Evolutionary conservation across 2,113 vertebrate genomes (phyloP), one percentile per base, ranked within the genome.

Genomic region (Seriola dumerili): DNA sequence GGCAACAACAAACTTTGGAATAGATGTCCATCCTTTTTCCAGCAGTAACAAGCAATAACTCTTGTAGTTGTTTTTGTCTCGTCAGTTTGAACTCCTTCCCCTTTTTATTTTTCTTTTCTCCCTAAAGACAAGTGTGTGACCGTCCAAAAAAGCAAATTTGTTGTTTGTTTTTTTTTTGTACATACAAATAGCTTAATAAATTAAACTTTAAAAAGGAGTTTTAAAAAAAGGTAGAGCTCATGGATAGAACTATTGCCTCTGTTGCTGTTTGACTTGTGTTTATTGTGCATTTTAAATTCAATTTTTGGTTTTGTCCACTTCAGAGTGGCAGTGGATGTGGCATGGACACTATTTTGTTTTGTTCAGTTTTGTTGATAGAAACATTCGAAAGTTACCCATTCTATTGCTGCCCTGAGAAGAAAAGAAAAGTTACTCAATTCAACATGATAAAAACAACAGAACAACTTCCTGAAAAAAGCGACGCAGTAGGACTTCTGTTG

Each of bases 31-130:
- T 90, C 83, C 75, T 93, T 50, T 89, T 73, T 91, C 94, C 93
- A 95, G 94, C 95, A 94, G 93, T 93, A 94, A 94, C 77, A 89
- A 96, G 95, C 95, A 96, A 96, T 96, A 96, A 95, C 88, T 90
- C 84, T 58, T 84, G 36, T 90, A 72, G 75, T 85, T 11, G 32
- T 84, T 85, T 88, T 84, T 67, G 55, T 87, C 64, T 87, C 16
- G 3, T 81, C 83, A 50, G 21, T 79, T 90, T 85, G 13, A 82
- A 55, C 67, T 65, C 72, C 66, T 58, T 25, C 52, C 3, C 1
- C 0, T 6, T 85, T 71, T 48, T 76, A 32, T 78, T 73, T 55
- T 40, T 72, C 66, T 62, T 10, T 40, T 76, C 79, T 77, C 68
- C 67, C 66, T 76, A 42, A 85, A 87, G 87, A 90, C 85, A 59